These are phyloP conservation scores for Distichodus sexfasciatus DNA, from an alignment of 2,797 vertebrate species.

Conservation along the genomic window DNA sequence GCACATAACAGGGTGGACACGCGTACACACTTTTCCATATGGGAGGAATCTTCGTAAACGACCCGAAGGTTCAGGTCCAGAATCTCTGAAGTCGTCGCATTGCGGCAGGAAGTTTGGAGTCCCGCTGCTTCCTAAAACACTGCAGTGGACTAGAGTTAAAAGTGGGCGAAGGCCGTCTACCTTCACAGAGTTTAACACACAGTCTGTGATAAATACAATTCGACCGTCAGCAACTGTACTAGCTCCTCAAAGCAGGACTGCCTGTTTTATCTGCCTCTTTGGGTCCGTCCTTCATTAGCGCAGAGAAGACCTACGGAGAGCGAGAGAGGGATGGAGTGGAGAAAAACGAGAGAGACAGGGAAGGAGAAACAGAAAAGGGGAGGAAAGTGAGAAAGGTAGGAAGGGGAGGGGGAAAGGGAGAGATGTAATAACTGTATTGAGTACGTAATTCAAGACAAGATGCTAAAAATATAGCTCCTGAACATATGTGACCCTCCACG, in stretches of 20 bases:
- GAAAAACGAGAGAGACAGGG: neutral
- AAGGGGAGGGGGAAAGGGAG: no score
- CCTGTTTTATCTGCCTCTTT: slow-evolving; percentile 85
- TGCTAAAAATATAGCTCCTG: no score
- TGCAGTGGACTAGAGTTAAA: slow-evolving; percentile 9
- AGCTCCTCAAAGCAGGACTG: slow-evolving; percentile 50
- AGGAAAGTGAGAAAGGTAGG: no score
- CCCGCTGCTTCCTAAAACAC: slow-evolving; percentile 27
- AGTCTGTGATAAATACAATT: neutral
- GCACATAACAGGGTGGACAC: slow-evolving; percentile 15
- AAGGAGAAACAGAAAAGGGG: neutral
- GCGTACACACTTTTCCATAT: slow-evolving; percentile 1
- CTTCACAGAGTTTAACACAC: neutral
- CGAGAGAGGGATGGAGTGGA: neutral
- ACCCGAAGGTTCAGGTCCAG: neutral
- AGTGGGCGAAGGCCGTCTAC: neutral
- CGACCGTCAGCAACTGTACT: neutral
- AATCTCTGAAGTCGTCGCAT: neutral
- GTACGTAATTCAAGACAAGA: no score
- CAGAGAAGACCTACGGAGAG: slow-evolving; percentile 86
- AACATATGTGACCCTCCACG: no score
- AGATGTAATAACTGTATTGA: no score
- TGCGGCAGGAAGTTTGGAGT: neutral
- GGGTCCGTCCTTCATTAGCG: slow-evolving; percentile 86
- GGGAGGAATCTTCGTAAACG: neutral